phyloP scores from a whole-genome alignment of 2,888 invertebrate species.

The Acanthosepion esculentum region DNA sequence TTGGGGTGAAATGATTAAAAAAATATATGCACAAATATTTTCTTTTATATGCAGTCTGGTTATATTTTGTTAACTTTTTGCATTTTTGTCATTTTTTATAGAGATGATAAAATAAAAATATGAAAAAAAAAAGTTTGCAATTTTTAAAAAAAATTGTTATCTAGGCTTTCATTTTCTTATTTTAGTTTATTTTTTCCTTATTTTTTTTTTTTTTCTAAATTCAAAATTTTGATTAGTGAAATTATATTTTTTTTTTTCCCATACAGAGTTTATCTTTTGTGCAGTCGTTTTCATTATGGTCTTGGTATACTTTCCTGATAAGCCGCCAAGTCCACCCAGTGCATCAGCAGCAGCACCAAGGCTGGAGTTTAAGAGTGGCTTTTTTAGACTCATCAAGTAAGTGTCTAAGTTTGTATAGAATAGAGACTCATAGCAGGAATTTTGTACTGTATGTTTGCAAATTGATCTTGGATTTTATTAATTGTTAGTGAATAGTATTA shows the following conservation, averaged over 20 bases:
- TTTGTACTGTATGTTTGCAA: neutral
- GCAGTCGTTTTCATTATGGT: conserved; percentile 57
- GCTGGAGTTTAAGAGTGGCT: conserved; percentile 58
- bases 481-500: no score
- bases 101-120: no score
- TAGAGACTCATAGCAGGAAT: neutral
- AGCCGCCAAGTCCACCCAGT: conserved; percentile 66
- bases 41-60: no score
- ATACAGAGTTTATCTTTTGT: conserved; percentile 57
- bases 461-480: no score
- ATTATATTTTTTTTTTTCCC: neutral
- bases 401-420: neutral
- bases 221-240: neutral
- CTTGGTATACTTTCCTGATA: conserved; percentile 65
- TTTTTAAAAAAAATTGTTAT: neutral
- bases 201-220: neutral
- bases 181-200: neutral
- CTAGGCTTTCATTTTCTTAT: neutral
- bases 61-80: no score
- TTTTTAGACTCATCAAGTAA: conserved; percentile 58
- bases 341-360: conserved; percentile 61
- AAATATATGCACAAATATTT: no score
- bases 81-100: no score
- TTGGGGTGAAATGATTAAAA: no score
- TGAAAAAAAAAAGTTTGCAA: no score